phyloP scores from a whole-genome alignment of 2,113 vertebrate genomes.

The Ageneiosus marmoratus region DNA sequence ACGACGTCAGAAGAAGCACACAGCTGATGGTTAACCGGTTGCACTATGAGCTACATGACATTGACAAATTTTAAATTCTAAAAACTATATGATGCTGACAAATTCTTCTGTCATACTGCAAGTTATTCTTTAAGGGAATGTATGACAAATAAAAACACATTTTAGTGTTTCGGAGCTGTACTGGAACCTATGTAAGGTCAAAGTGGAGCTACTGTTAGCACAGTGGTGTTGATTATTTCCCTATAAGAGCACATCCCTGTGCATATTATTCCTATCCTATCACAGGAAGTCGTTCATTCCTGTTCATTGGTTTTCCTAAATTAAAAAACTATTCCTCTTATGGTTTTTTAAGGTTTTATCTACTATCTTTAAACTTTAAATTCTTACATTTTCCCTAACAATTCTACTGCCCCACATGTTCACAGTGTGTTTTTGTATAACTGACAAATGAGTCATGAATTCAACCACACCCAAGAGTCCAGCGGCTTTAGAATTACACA shows the following conservation, averaged over 20 bases:
- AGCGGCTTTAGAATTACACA: constrained; percentile 2
- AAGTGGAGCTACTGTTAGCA: not conserved
- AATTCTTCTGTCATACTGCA: not conserved
- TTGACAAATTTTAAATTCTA: no score
- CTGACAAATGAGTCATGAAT: constrained; percentile 9
- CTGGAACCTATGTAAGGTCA: not conserved
- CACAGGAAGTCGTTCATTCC: not conserved
- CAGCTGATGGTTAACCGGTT: not conserved
- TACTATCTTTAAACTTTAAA: no score
- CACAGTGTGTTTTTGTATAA: not conserved
- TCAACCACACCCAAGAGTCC: constrained; percentile 10
- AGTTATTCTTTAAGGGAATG: not conserved
- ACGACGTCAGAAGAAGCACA: not conserved
- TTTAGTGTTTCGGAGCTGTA: not conserved
- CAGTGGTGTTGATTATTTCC: not conserved
- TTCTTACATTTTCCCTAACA: no score
- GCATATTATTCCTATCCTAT: not conserved
- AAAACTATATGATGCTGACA: no score
- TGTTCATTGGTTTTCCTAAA: no score
- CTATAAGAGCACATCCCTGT: not conserved
- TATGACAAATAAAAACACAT: not conserved
- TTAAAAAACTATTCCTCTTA: no score
- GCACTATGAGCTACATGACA: not conserved
- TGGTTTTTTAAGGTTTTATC: no score
- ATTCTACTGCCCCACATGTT: no score